Base-by-base conservation (phyloP, 2,797 vertebrate genomes). In the Gastrophryne carolinensis region DNA sequence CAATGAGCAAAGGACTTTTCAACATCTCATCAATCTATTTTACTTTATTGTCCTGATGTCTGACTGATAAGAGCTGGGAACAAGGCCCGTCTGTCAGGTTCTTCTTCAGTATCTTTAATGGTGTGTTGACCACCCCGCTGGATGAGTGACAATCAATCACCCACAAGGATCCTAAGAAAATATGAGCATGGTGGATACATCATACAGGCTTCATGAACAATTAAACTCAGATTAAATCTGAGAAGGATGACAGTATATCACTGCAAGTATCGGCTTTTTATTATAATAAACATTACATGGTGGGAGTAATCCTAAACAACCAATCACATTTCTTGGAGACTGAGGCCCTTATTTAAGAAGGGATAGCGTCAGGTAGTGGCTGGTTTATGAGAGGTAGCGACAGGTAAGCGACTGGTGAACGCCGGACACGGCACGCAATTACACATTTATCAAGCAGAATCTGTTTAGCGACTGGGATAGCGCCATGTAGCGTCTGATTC, bases 1-100 rank as follows among this genome's bases (percentile, higher is more conserved):
- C 72, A 65, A 66, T 66, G 39, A 66, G 62, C 50, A 52, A 66
- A 35, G 7, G 72, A 66, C 72, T 74, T 66, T 49, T 65, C 52
- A 57, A 66, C 62, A 34, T 56, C 50, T 41, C 71, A 74, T 74
- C 72, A 57, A 74, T 74, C 62, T 73, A 47, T 44, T 49, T 50
- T 30, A 47, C 72, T 58, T 54, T 57, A 74, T 66, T 74, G 72
- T 65, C 47, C 72, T 66, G 62, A 64, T 74, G 62, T 49, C 72
- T 57, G 62, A 56, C 17, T 44, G 71, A 64, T 73, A 56, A 49
- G 61, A 53, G 34, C 70, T 63, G 58, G 44, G 47, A 65, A 74
- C 56, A 39, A 66, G 52, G 61, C 17, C 72, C 49, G 49, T 6
- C 7, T 68, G 62, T 19, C 62, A 34, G 35, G 35, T 74, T 56